Base-by-base conservation (phyloP, 1,140 invertebrate genomes). In the Leptoteleia sp. region DNA sequence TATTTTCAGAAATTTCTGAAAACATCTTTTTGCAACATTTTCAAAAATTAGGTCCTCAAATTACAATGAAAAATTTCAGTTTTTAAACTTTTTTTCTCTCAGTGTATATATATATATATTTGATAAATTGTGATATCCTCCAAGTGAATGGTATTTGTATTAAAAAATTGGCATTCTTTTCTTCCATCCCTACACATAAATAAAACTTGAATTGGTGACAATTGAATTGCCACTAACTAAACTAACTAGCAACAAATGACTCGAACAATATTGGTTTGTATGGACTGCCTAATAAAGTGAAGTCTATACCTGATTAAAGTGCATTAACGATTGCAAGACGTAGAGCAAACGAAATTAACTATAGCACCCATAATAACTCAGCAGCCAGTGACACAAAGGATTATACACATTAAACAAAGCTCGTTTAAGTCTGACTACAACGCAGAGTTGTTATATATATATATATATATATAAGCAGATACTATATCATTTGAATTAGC, bases 391-490 rank as follows among this genome's bases (percentile, higher is more conserved):
- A n/a, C n/a, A 67, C 64, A 38, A 55, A 68, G 48, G 52, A 48
- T 68, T 57, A 48, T 40, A 13, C 12, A 57, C 29, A 22, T 57
- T 68, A 57, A 48, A 33, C 22, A 68, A 35, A 45, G 52, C 42
- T 52, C 13, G 42, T 57, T 35, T 68, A 57, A 68, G 47, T 43
- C 50, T 13, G 31, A 48, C 52, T 38, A 57, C 48, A 55, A 48
- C 37, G 13, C 5, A 5, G 22, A 31, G 33, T 31, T 50, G 59
- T n/a, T n/a, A n/a, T n/a, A n/a, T n/a, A n/a, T n/a, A n/a, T n/a
- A n/a, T n/a, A n/a, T n/a, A 22, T 47, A 37, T 16, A 12, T 54
- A 55, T 45, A 17, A 47, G 9, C 17, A 33, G 40, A 54, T 29
- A 29, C 1, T 17, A n/a, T 12, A 54, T 33, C 38, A 31, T 31